Base-by-base conservation (phyloP, 2,797 vertebrate species). In the Psittacula echo region DNA sequence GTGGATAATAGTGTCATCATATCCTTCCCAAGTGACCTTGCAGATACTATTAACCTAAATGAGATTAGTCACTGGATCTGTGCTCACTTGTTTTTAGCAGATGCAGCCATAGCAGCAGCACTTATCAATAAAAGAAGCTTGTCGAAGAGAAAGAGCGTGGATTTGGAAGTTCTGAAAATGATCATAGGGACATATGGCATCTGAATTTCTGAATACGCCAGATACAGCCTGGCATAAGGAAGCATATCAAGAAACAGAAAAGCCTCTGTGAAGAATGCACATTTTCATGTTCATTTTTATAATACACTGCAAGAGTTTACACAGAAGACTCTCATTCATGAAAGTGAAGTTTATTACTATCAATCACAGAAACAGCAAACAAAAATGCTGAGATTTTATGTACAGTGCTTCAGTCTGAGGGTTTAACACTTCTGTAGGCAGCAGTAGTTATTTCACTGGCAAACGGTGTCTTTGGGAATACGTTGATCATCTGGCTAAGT, bases 371-470 rank as follows among this genome's bases (percentile, higher is more conserved):
- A 94, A 89, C 64, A 94, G 91, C 91, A 94, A 91, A 93, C 85
- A 94, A 81, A 95, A 96, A 89, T 77, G 88, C 80, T 89, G 94
- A 48, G 71, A 89, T 94, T 97, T 97, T 96, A 96, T 90, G 91
- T 68, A 58, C 83, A 87, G 81, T 93, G 73, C 91, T 97, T 95
- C 89, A 94, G 70, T 87, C 73, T 83, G 80, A 94, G 94, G 68
- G 56, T 76, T 94, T 95, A 94, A 94, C 67, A 88, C 84, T 94
- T 93, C 65, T 83, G 80, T 61, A 90, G 71, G 77, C 87, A 94
- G 90, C 80, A 91, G 77, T 56, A 96, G 74, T 90, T 95, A 92
- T 90, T 97, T 85, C 79, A 79, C 61, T 91, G 80, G 94, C 85
- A 97, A 95, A 91, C n/a, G 56, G 75, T 92, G 74, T 95, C 86